phyloP scores from a whole-genome alignment of 2,888 invertebrate species.

The Yponomeuta sedellus region DNA sequence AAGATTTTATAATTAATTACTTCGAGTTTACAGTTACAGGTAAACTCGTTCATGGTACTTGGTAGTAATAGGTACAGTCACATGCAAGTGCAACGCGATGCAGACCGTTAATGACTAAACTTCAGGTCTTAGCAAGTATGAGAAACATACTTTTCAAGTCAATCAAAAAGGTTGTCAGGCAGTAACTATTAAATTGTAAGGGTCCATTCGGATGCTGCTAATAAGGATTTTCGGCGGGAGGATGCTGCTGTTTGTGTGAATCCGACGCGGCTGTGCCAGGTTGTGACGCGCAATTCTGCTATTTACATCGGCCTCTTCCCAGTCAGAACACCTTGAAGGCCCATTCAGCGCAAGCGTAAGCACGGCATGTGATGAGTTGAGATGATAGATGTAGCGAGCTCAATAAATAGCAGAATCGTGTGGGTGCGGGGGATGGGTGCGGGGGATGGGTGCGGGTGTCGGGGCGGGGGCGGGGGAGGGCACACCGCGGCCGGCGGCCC shows the following conservation, averaged over 20 bases:
- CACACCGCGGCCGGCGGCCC: constrained; percentile 29
- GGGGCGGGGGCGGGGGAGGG: constrained; percentile 27
- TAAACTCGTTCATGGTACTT: neutral
- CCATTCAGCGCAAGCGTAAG: neutral
- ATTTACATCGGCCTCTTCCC: neutral
- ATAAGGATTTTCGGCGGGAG: neutral
- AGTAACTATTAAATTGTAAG: neutral
- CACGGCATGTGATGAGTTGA: neutral
- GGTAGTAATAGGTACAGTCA: neutral
- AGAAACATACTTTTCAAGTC: neutral
- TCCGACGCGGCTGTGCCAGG: constrained; percentile 3
- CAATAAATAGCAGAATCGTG: constrained; percentile 8
- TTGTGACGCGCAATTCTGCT: neutral
- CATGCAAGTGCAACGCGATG: constrained; percentile 9
- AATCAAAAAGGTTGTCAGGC: neutral
- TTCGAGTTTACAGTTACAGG: too few relatives aligned
- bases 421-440: constrained; percentile 9
- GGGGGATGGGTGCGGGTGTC: constrained; percentile 27
- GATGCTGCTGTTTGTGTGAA: neutral
- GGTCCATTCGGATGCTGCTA: neutral
- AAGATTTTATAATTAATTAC: too few relatives aligned
- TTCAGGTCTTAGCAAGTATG: neutral
- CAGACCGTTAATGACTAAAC: neutral
- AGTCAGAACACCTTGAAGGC: neutral
- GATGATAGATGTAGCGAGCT: neutral